Base-by-base conservation (phyloP, 2,113 vertebrate genomes). In the Pseudopipra pipra region DNA sequence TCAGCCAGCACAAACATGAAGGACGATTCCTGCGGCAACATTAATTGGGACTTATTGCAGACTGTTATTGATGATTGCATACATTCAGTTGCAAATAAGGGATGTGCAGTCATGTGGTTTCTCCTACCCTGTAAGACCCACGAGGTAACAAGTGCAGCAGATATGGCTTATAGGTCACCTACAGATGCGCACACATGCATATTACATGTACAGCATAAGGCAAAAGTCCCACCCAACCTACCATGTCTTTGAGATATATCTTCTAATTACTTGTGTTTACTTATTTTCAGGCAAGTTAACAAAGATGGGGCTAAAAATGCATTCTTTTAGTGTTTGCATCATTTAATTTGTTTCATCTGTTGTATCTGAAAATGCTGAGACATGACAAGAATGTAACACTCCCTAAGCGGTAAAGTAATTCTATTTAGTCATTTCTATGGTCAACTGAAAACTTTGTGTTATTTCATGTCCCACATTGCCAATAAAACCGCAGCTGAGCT, bases 281-380 rank as follows among this genome's bases (percentile, higher is more conserved):
- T 71, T 90, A 80, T 59, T 74, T 90, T n/a, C 51, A 52, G n/a
- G 18, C 22, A 73, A 84, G 46, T 54, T 90, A 72, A 67, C 14
- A 49, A 81, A 72, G 52, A 61, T 67, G 54, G 46, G 65, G 37
- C 51, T 77, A 93, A 71, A 24, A 81, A 70, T 25, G 49, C 66
- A 44, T 84, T 90, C 66, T 46, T 88, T 68, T 54, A 81, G 37
- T 54, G 68, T 44, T 84, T 67, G 41, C 90, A 86, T 87, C 84
- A 75, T 95, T 91, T 86, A 85, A 77, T 86, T 81, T 92, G 66
- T 65, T 93, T 96, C 85, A 74, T 93, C 92, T 89, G 43, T 63
- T 92, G 10, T 62, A 54, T 88, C 68, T 81, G 73, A 85, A 94
- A 94, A 78, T 84, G 72, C 52, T 75, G 85, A 75, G 87, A 75